Base-by-base conservation (phyloP, 2,888 invertebrate species). In the Scaptomyza polygonia region DNA sequence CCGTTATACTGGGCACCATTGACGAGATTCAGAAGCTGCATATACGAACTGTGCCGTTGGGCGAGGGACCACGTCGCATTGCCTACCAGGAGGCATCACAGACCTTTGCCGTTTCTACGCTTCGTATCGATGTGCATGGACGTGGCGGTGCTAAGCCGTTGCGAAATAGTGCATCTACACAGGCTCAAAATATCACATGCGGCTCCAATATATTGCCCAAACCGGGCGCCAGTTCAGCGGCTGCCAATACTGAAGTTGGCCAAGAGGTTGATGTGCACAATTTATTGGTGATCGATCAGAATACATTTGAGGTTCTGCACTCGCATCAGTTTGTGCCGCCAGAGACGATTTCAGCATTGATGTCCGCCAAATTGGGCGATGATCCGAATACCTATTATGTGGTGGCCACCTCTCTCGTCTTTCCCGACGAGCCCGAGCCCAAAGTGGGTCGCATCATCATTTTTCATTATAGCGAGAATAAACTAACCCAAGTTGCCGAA, bases 21-120 rank as follows among this genome's bases (percentile, higher is more conserved):
- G 99, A 99, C 92, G 99, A 99, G 92, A 99, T 99, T 73, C 99
- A 99, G 91, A 99, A 99, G 90, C 92, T 99, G 16, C 99, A 99
- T 92, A 99, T 99, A 80, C 93, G 99, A 58, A 98, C 98, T 0
- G 97, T 99, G 18, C 97, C 97, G 0, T 93, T 99, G 1, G 97
- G 97, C 1, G 99, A 99, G 92, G 97, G 98, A 0, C 98, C 99
- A 0, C 93, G 98, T 54, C 93, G 99, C 64, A 98, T 99, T 88
- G 96, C 98, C 0, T 98, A 99, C 91, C 99, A 99, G 91, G 98
- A 98, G 90, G 94, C 94, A 42, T 96, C 97, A 12, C 96, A 97
- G 94, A 97, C 98, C 2, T 99, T 99, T 92, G 99, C 97, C 45
- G 96, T 99, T 7, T 94, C 98, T 29, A 97, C 98, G 0, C 95